These are phyloP conservation scores for Lagria hirta DNA, from an alignment of 2,888 invertebrate genomes.

Conservation along the genomic window DNA sequence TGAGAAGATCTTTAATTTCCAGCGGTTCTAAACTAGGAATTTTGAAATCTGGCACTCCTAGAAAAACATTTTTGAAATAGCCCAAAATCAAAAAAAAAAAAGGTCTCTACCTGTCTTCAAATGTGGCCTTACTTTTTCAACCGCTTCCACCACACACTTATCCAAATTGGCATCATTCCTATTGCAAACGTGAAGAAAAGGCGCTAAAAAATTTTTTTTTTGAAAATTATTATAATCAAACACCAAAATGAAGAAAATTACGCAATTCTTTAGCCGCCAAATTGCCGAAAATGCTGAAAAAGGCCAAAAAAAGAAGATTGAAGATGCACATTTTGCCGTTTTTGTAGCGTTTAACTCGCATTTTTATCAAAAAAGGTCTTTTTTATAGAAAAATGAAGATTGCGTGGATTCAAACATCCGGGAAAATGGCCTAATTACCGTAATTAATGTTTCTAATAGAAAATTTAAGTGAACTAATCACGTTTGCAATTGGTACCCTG, in stretches of 20 bases:
- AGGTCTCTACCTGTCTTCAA: constrained; percentile 55
- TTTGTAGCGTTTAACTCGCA: too few relatives aligned
- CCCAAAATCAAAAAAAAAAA: not conserved
- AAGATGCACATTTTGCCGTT: constrained; percentile 7
- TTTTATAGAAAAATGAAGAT: too few relatives aligned
- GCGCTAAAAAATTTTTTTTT: constrained; percentile 54
- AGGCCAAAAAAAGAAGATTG: not conserved
- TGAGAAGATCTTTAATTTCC: constrained; percentile 55
- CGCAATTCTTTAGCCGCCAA: constrained; percentile 11
- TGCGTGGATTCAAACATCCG: too few relatives aligned
- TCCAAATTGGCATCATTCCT: constrained; percentile 56
- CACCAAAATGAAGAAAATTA: constrained; percentile 6
- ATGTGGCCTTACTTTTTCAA: constrained; percentile 56
- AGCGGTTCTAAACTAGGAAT: constrained; percentile 62
- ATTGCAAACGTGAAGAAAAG: constrained; percentile 60
- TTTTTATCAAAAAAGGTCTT: too few relatives aligned
- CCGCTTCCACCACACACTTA: constrained; percentile 55
- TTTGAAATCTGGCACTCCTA: constrained; percentile 58
- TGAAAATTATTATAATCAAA: not conserved
- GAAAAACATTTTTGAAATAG: constrained; percentile 7
- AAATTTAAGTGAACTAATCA: too few relatives aligned
- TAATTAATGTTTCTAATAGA: too few relatives aligned
- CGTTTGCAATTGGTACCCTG: too few relatives aligned
- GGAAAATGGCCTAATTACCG: too few relatives aligned
- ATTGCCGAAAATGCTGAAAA: not conserved